Evolutionary conservation across 2,113 vertebrate genomes (phyloP).

Genomic region (Callithrix jacchus): DNA sequence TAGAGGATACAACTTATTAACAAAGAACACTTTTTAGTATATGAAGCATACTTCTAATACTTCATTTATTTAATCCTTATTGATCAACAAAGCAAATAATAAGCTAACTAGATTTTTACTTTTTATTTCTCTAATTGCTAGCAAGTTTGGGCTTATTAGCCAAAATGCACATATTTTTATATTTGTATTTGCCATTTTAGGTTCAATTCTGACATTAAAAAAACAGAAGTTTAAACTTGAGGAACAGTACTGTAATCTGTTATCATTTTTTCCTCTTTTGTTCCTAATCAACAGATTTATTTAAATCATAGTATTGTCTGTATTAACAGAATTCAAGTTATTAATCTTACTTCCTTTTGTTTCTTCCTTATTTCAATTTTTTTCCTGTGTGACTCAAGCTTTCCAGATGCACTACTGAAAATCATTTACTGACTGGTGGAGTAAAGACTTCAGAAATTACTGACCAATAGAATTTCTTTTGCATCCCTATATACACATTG

Average conservation of each 20-base stretch:
- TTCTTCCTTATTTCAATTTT: background rate
- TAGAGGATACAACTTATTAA: constrained; percentile 38
- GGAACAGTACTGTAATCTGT: background rate
- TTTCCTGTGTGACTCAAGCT: background rate
- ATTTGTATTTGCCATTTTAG: background rate
- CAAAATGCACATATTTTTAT: background rate
- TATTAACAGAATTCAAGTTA: constrained; percentile 31
- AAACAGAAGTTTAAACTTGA: background rate
- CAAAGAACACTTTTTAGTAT: background rate
- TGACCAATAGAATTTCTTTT: background rate
- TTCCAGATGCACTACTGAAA: background rate
- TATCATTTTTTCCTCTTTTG: background rate
- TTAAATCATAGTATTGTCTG: background rate
- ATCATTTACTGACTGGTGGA: background rate
- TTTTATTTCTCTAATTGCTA: constrained; percentile 40
- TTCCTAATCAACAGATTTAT: background rate
- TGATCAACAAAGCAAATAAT: constrained; percentile 19
- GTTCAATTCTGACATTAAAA: background rate
- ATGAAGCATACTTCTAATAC: background rate
- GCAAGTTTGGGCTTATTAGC: background rate
- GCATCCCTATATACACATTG: background rate
- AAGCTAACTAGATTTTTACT: background rate
- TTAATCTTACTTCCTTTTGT: background rate
- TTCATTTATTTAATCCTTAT: constrained; percentile 36
- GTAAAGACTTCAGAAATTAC: constrained; percentile 16